Base-by-base conservation (phyloP, 2,888 invertebrate genomes). In the Melipona beecheii region DNA sequence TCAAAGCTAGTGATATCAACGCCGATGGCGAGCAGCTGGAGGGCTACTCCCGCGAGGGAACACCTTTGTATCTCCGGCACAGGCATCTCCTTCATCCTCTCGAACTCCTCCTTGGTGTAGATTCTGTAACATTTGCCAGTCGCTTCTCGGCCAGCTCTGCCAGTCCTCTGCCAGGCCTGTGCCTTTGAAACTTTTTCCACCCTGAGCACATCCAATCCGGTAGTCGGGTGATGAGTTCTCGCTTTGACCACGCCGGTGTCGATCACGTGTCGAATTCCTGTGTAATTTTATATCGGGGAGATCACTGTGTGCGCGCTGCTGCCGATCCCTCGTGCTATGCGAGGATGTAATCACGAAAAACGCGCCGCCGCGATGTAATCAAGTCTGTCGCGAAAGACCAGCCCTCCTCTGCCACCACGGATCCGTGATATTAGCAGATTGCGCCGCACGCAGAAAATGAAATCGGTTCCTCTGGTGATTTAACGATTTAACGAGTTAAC, bases 191-290 rank as follows among this genome's bases (percentile, higher is more conserved):
- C 97, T 90, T 96, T 95, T 85, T 97, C 96, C 54, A 98, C 97
- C 92, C 97, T 96, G 81, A 99, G 95, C 49, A 97, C 95, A 94
- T 99, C 98, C 86, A 99, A 95, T 6, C 98, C 98, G 36, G 97
- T 98, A 36, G 95, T 95, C 0, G 97, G 96, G 92, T 98, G 97
- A 95, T 97, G 98, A 11, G 97, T 96, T 92, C 97, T 97, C 87
- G 97, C 97, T 95, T 99, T 99, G 0, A 99, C 98, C 94, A 97
- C 97, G 0, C 99, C 99, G 78, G 97, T 96, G 93, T 99, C 99
- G 79, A 99, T 97, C 17, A 99, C 98, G 95, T 97, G 97, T 91
- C 97, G 97, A 88, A 99, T 97, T 75, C 98, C 97, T 94, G 75
- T 78, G 71, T 81, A 78, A 87, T 80, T 77, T 81, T 64, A 74